These are phyloP conservation scores for Athetis lepigone DNA, from an alignment of 2,888 invertebrate species.

Conservation along the genomic window DNA sequence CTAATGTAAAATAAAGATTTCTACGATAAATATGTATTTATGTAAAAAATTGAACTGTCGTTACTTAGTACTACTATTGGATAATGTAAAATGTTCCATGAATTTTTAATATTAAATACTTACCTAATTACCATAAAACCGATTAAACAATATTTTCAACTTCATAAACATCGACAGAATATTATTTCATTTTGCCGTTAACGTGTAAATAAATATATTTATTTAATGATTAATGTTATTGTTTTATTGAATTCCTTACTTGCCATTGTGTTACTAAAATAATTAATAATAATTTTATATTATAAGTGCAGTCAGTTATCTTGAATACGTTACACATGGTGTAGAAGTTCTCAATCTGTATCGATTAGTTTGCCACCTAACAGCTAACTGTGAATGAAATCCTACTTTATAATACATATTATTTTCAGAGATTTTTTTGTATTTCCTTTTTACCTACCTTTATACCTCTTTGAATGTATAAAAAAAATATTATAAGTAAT, in stretches of 20 bases:
- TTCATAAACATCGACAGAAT: constrained; percentile 85
- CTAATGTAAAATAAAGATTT: constrained; percentile 82
- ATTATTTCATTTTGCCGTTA: constrained; percentile 85
- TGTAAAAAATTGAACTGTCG: constrained; percentile 81
- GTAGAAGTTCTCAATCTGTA: no score
- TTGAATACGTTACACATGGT: no score
- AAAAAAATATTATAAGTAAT: no score
- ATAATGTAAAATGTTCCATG: constrained; percentile 71
- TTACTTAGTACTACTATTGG: constrained; percentile 73
- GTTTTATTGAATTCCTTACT: constrained; percentile 73
- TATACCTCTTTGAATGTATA: no score
- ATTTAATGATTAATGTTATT: constrained; percentile 84
- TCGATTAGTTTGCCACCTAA: no score
- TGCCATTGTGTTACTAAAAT: not conserved
- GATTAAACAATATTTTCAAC: constrained; percentile 72
- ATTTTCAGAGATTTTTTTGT: no score
- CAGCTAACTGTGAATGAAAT: no score
- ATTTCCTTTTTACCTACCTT: no score
- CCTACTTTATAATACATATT: no score
- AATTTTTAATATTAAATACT: constrained; percentile 69
- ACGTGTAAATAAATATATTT: constrained; percentile 90
- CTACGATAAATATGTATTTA: constrained; percentile 86
- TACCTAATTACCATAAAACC: constrained; percentile 60
- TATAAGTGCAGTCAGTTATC: no score
- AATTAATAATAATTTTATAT: no score